Percentiles rank a stretch among this genome's conserved stretches.
Evolutionary conservation across 2,797 vertebrate genomes (phyloP).

Genomic region (Chelidonichthys spinosus): DNA sequence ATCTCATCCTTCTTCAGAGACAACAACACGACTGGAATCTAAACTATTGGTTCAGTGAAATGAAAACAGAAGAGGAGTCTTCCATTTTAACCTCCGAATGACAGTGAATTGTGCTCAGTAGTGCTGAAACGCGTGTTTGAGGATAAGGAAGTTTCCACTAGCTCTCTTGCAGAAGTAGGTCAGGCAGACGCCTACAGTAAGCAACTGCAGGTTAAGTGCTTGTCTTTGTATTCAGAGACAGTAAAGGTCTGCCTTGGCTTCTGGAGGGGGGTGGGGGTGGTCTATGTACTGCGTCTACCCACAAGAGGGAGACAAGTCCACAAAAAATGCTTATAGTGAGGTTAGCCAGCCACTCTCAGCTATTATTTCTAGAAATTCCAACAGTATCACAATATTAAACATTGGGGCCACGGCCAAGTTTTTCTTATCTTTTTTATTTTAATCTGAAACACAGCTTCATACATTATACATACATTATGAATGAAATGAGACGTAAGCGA

Average conservation of each 20-base stretch:
- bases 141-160: slow-evolving; percentile 68
- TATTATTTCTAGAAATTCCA: slow-evolving; percentile 25
- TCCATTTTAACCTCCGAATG: slow-evolving; percentile 55
- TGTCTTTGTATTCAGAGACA: slow-evolving; percentile 78
- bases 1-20: slow-evolving; percentile 9
- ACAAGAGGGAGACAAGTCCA: slow-evolving; percentile 82
- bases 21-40: slow-evolving; percentile 15
- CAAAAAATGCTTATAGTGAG: slow-evolving; percentile 54
- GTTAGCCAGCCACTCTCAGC: slow-evolving; percentile 6
- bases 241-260: slow-evolving; percentile 66
- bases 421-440: not conserved
- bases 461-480: not conserved
- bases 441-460: not conserved
- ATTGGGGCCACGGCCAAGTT: not conserved
- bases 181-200: slow-evolving; percentile 79
- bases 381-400: slow-evolving; percentile 1
- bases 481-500: not conserved
- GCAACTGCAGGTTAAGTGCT: slow-evolving; percentile 82
- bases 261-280: slow-evolving; percentile 45
- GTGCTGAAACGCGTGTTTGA: slow-evolving; percentile 69
- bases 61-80: slow-evolving; percentile 40
- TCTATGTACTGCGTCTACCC: slow-evolving; percentile 64
- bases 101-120: slow-evolving; percentile 48
- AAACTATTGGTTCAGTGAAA: slow-evolving; percentile 27
- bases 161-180: slow-evolving; percentile 79